Conservation (phyloP, 1,140 invertebrate genomes). For the Dendroctonus ponderosae region DNA sequence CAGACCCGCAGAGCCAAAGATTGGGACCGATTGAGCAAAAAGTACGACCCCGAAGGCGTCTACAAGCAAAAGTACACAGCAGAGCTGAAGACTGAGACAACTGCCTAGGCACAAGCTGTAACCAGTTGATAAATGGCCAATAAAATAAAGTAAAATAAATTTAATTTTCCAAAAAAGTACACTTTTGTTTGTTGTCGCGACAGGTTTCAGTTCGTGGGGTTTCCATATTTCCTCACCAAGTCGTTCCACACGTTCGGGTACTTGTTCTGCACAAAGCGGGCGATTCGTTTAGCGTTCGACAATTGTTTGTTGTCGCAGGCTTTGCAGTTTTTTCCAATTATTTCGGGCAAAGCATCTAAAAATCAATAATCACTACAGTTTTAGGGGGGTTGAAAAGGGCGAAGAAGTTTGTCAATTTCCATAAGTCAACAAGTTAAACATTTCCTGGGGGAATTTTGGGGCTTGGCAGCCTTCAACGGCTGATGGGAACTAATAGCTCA, state of each 20-base stretch:
- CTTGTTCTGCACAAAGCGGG: constrained; percentile 53
- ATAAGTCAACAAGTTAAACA: neutral
- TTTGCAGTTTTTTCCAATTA: constrained; percentile 54
- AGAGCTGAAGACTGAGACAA: constrained; percentile 4
- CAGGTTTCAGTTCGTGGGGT: neutral
- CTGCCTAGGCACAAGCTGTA: neutral
- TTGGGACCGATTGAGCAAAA: constrained; percentile 51
- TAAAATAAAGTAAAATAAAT: constrained; percentile 4
- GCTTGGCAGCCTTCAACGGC: neutral
- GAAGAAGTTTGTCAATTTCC: neutral
- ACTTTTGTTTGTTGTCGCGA: neutral
- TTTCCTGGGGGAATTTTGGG: neutral
- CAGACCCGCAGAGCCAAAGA: constrained; percentile 48
- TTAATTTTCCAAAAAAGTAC: neutral
- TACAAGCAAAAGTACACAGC: constrained; percentile 51
- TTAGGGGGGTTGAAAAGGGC: neutral
- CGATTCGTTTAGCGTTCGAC: constrained; percentile 53
- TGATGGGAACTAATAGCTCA: too few relatives aligned
- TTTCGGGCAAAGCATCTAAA: constrained; percentile 56
- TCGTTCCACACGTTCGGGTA: constrained; percentile 56
- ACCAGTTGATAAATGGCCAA: neutral
- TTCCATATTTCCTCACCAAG: constrained; percentile 53
- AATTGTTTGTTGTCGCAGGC: constrained; percentile 53
- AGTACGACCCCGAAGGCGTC: constrained; percentile 53
- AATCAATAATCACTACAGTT: constrained; percentile 11